These are phyloP conservation scores for Pseudomyrmex flavicornis DNA, from an alignment of 1,140 invertebrate genomes.

Conservation along the genomic window DNA sequence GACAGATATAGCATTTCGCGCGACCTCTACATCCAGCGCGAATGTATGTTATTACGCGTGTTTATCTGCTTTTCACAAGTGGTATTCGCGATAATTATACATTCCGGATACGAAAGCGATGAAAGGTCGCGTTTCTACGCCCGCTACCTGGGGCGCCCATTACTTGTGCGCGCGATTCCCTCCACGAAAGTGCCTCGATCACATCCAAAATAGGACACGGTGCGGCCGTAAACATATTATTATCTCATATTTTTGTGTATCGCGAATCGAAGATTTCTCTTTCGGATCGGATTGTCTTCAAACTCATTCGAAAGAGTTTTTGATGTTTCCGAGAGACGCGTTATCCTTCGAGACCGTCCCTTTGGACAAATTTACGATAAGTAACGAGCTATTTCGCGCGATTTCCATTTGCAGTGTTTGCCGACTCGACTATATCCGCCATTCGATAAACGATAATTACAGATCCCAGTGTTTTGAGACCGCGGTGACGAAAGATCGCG, in stretches of 20 bases:
- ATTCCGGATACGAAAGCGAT: slow-evolving; percentile 34
- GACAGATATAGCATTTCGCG: slow-evolving; percentile 36
- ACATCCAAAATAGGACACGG: slow-evolving; percentile 20
- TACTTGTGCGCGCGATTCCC: slow-evolving; percentile 25
- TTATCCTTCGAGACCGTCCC: not conserved
- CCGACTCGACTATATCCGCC: slow-evolving; percentile 13
- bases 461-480: slow-evolving; percentile 40
- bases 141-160: slow-evolving; percentile 30
- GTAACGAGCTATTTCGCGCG: slow-evolving; percentile 53
- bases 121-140: slow-evolving; percentile 48
- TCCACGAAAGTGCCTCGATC: slow-evolving; percentile 25
- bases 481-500: slow-evolving; percentile 28
- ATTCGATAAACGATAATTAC: slow-evolving; percentile 60
- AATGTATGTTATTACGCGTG: slow-evolving; percentile 46
- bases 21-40: not conserved
- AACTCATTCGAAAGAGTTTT: not conserved
- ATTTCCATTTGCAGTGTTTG: slow-evolving; percentile 32
- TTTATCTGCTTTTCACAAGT: slow-evolving; percentile 45
- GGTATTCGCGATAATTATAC: slow-evolving; percentile 46
- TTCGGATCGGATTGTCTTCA: slow-evolving; percentile 6
- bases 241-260: slow-evolving; percentile 31
- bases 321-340: slow-evolving; percentile 1
- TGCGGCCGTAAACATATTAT: not conserved
- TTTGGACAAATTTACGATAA: slow-evolving; percentile 31
- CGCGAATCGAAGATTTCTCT: slow-evolving; percentile 19